Evolutionary conservation across 2,797 vertebrate genomes (phyloP).

Genomic region (Orestias chungarensis): DNA sequence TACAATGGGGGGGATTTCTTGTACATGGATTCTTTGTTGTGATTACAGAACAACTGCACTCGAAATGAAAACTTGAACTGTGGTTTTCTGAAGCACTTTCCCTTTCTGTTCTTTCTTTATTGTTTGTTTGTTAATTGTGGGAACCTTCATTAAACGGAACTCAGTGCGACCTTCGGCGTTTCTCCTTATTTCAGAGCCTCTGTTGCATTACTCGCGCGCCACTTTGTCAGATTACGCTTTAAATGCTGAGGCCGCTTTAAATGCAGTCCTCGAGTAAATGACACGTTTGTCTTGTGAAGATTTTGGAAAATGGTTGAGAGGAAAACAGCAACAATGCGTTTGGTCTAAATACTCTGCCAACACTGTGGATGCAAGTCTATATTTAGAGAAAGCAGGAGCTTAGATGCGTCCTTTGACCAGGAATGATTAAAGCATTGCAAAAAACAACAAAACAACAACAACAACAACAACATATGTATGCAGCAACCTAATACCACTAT

Average conservation of each 20-base stretch:
- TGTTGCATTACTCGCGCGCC: too few species aligned
- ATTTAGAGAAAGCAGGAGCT: slow-evolving; percentile 9
- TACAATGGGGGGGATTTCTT: slow-evolving; percentile 46
- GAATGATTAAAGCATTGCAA: neutral
- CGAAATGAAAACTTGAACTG: slow-evolving; percentile 85
- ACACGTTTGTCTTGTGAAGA: neutral
- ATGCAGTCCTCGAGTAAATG: slow-evolving; percentile 19
- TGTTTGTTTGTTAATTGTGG: slow-evolving; percentile 68
- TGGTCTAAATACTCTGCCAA: slow-evolving; percentile 36
- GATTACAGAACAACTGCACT: slow-evolving; percentile 80
- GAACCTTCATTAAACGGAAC: slow-evolving; percentile 81
- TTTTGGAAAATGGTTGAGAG: slow-evolving; percentile 12
- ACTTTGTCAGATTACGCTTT: slow-evolving; percentile 18
- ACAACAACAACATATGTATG: neutral
- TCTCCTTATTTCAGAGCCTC: slow-evolving; percentile 52
- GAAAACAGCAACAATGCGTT: slow-evolving; percentile 10
- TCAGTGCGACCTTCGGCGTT: slow-evolving; percentile 70
- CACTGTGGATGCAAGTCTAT: slow-evolving; percentile 27
- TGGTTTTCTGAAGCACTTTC: slow-evolving; percentile 86
- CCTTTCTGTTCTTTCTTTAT: slow-evolving; percentile 65
- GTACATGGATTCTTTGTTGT: slow-evolving; percentile 69
- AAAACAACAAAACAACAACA: too few species aligned
- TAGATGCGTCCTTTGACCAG: neutral
- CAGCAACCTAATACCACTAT: neutral
- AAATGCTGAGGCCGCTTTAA: too few species aligned